Percentiles rank a stretch among this genome's conserved stretches.
These are phyloP conservation scores for Maccullochella peelii DNA, from an alignment of 2,113 vertebrate genomes.

Conservation along the genomic window DNA sequence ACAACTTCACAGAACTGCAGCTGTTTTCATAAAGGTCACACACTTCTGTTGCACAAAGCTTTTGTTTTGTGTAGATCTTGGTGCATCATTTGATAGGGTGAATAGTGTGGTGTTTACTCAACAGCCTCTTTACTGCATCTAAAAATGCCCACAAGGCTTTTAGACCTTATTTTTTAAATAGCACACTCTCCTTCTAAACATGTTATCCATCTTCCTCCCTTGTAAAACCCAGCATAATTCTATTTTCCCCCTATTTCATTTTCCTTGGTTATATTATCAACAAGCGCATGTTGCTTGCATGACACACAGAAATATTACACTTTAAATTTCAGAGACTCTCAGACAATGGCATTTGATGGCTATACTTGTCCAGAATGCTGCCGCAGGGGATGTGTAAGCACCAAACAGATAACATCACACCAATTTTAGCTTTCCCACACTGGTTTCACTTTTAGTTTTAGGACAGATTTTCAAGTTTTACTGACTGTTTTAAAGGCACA, in stretches of 20 bases:
- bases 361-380: background rate
- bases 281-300: background rate
- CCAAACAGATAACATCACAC: background rate
- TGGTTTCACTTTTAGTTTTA: background rate
- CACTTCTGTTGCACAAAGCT: background rate
- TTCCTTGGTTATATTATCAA: background rate
- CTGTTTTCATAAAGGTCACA: background rate
- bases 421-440: background rate
- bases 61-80: background rate
- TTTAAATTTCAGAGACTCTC: background rate
- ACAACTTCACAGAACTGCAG: background rate
- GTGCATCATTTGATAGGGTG: background rate
- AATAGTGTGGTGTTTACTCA: background rate
- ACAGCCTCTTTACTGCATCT: background rate
- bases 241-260: background rate
- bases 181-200: background rate
- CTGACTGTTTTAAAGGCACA: too few species aligned
- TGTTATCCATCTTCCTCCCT: too few species aligned
- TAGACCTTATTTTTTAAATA: background rate
- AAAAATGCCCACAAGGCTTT: background rate
- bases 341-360: background rate
- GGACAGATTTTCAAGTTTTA: too few species aligned
- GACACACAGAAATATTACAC: background rate
- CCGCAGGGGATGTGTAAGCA: too few species aligned
- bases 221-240: background rate